Evolutionary conservation across 2,113 vertebrate genomes (phyloP), one percentile per base, ranked within the genome.

Genomic region (Mirounga angustirostris): DNA sequence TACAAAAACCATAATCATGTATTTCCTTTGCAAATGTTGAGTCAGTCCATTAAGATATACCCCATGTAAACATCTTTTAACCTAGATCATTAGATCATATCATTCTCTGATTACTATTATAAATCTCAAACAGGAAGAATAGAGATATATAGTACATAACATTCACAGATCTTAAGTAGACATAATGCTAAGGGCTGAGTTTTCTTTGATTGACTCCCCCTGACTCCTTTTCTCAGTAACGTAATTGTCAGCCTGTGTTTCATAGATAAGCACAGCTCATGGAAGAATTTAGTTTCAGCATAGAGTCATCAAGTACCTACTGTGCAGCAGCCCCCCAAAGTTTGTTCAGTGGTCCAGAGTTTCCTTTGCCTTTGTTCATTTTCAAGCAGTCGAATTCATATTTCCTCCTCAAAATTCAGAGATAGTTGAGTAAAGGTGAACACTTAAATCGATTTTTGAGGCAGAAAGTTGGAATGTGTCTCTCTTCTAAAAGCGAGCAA

Each of bases 401-500:
- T 91, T 95, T 89, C 89, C 69, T 76, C 67, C 73, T 94, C 26
- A 85, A 40, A 83, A 97, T 94, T 88, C 58, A 69, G 81, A 84
- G 36, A 83, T 67, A n/a, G 1, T 59, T 76, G 36, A 94, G 33
- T 21, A 63, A 78, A 52, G 78, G 33, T 82, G 43, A 50, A 91
- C 80, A 18, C 46, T 15, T 89, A 15, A 59, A 30, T 33, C 14
- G 81, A 69, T 78, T 98, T 97, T 95, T 80, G 90, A 93, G 24
- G 28, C 1, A 8, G 95, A 65, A 90, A 40, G 26, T 78, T 56
- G 79, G 95, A 89, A 73, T 24, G 7, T 3, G 3, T 96, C 92
- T 96, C 63, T 13, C 58, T 96, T 52, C 56, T 85, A 94, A 87
- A 94, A 95, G 94, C 52, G 4, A 96, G 86, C 76, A 92, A 92